Evolutionary conservation across 2,113 vertebrate genomes (phyloP).

Genomic region (Anarhynchus alexandrinus): DNA sequence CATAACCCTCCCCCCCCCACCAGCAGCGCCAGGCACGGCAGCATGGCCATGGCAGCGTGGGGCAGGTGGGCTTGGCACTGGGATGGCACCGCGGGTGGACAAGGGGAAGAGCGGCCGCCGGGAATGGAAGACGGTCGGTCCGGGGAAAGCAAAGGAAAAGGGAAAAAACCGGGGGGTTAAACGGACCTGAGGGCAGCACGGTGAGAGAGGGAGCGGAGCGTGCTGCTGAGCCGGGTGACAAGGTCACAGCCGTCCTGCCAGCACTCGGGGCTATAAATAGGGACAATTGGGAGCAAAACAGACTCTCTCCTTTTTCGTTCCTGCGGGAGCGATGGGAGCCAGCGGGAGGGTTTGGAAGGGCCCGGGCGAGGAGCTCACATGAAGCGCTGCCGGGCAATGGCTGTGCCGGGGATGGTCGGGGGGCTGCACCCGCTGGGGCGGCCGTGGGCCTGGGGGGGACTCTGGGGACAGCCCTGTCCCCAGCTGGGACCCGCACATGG

Average conservation of each 20-base stretch:
- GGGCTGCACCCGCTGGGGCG: rapidly evolving
- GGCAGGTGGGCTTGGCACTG: background rate
- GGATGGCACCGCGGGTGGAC: background rate
- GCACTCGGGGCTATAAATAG: constrained; percentile 35
- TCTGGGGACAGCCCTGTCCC: background rate
- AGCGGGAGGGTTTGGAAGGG: background rate
- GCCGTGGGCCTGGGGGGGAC: background rate
- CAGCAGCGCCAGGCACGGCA: background rate
- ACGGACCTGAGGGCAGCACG: rapidly evolving
- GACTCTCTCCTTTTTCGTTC: constrained; percentile 30
- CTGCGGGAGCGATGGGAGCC: background rate
- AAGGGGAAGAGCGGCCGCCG: background rate
- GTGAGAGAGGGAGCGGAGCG: background rate
- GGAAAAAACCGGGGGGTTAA: background rate
- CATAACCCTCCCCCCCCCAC: no score
- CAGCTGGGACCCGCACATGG: background rate
- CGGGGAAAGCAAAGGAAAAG: background rate
- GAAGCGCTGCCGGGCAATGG: background rate
- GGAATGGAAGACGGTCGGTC: rapidly evolving
- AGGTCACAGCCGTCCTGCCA: background rate
- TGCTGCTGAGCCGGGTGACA: background rate
- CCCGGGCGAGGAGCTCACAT: background rate
- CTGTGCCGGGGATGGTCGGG: rapidly evolving
- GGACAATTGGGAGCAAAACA: constrained; percentile 24
- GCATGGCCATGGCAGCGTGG: background rate